A percentile compares a stretch with the other conserved stretches of the same genome.
Evolutionary conservation across 2,797 vertebrate species (phyloP).

Genomic region (Ctenopoma kingsleyae): DNA sequence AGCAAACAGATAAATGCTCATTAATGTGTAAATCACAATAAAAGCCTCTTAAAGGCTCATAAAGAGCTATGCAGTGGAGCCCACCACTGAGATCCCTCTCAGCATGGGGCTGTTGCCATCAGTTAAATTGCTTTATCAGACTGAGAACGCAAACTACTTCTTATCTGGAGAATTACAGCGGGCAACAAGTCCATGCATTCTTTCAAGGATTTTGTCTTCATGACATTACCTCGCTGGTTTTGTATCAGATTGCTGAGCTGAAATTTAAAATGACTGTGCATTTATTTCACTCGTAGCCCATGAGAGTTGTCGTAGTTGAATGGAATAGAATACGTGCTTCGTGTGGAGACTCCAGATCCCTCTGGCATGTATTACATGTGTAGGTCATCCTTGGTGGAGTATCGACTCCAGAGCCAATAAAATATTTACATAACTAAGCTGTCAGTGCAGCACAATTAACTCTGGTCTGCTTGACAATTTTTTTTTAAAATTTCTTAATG

Average conservation of each 20-base stretch:
- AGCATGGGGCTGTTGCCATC: constrained; percentile 73
- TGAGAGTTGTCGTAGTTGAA: constrained; percentile 17
- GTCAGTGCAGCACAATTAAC: constrained; percentile 51
- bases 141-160: constrained; percentile 58
- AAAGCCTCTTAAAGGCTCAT: constrained; percentile 80
- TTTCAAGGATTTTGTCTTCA: constrained; percentile 35
- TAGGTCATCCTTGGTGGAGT: constrained; percentile 47
- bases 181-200: constrained; percentile 52
- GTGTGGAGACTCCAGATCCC: constrained; percentile 18
- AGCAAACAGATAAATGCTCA: constrained; percentile 79
- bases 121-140: constrained; percentile 77
- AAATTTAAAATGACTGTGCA: constrained; percentile 44
- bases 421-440: constrained; percentile 65
- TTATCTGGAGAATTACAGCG: constrained; percentile 72
- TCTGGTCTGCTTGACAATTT: constrained; percentile 42
- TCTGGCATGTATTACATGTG: constrained; percentile 26
- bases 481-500: constrained; percentile 12
- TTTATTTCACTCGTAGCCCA: constrained; percentile 2
- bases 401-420: constrained; percentile 57
- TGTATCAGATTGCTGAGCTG: constrained; percentile 9
- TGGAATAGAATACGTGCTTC: constrained; percentile 22
- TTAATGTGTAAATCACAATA: constrained; percentile 83
- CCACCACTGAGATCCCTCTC: constrained; percentile 70
- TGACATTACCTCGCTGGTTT: constrained; percentile 1
- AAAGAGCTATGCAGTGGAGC: constrained; percentile 72